phyloP scores from a whole-genome alignment of 2,797 vertebrate genomes.

The Pachyuromys duprasi region DNA sequence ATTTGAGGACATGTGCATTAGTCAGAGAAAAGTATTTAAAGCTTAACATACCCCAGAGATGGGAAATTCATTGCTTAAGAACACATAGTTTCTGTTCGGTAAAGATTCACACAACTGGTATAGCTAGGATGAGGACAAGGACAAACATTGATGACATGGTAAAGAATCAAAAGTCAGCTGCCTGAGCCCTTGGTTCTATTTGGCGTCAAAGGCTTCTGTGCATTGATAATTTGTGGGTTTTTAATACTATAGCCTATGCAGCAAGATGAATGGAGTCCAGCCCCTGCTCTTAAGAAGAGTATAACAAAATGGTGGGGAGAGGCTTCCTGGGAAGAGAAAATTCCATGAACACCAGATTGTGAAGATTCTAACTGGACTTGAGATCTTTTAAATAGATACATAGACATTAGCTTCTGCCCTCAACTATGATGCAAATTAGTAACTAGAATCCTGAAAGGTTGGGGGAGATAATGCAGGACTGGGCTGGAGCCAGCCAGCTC shows the following conservation, averaged over 20 bases:
- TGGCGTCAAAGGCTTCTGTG: not conserved
- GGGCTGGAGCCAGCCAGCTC: not conserved
- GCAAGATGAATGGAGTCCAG: not conserved
- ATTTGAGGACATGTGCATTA: not conserved
- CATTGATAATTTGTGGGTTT: not conserved
- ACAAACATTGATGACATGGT: not conserved
- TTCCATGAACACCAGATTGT: not conserved
- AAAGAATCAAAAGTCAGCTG: too few species aligned
- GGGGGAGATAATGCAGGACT: not conserved
- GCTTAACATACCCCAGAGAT: not conserved
- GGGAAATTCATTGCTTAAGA: not conserved
- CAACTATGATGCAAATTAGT: not conserved
- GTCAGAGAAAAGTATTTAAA: not conserved
- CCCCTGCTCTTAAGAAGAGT: not conserved
- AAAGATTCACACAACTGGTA: too few species aligned
- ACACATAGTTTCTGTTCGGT: fast-evolving
- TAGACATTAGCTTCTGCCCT: not conserved
- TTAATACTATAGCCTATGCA: not conserved
- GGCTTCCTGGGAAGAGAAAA: not conserved
- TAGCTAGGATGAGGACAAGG: fast-evolving
- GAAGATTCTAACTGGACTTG: not conserved
- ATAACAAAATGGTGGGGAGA: not conserved
- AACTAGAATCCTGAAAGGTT: not conserved
- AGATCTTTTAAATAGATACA: not conserved
- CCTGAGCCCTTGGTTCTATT: not conserved